These are phyloP conservation scores for Caenorhabditis doughertyi DNA, from an alignment of 2,888 invertebrate species.

Conservation along the genomic window DNA sequence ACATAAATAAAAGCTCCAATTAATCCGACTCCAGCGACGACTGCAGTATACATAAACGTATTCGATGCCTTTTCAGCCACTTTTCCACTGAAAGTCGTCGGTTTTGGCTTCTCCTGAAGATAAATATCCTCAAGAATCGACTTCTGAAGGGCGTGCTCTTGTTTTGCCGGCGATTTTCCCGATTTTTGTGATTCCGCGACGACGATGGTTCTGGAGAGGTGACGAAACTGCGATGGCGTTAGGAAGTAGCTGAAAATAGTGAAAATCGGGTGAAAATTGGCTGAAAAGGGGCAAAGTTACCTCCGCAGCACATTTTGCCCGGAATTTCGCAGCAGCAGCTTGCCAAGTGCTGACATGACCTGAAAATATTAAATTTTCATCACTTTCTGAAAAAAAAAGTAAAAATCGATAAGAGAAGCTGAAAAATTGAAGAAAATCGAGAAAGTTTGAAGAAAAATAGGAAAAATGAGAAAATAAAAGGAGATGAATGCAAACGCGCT, in stretches of 20 bases:
- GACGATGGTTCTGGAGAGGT: constrained; percentile 20
- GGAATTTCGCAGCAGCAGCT: too few relatives aligned
- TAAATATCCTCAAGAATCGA: constrained; percentile 71
- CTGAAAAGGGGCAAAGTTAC: too few relatives aligned
- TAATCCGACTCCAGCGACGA: constrained; percentile 72
- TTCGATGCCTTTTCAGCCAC: constrained; percentile 76
- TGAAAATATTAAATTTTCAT: too few relatives aligned
- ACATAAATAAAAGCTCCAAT: constrained; percentile 77
- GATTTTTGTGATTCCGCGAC: constrained; percentile 19
- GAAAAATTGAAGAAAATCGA: too few relatives aligned
- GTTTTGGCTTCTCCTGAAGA: constrained; percentile 68
- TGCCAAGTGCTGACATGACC: too few relatives aligned
- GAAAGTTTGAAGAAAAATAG: too few relatives aligned
- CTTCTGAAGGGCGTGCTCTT: constrained; percentile 56
- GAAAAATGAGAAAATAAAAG: too few relatives aligned
- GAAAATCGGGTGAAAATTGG: too few relatives aligned
- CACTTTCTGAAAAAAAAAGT: too few relatives aligned
- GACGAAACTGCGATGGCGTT: constrained; percentile 37
- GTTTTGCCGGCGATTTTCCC: too few relatives aligned
- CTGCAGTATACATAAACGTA: constrained; percentile 78
- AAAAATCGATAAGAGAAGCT: too few relatives aligned
- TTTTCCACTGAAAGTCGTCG: constrained; percentile 74
- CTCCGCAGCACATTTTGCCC: too few relatives aligned
- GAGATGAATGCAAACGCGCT: constrained; percentile 20
- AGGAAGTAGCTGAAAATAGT: constrained; percentile 33